Evolutionary conservation across 1,140 invertebrate species (phyloP).

Genomic region (Brachionus plicatilis): DNA sequence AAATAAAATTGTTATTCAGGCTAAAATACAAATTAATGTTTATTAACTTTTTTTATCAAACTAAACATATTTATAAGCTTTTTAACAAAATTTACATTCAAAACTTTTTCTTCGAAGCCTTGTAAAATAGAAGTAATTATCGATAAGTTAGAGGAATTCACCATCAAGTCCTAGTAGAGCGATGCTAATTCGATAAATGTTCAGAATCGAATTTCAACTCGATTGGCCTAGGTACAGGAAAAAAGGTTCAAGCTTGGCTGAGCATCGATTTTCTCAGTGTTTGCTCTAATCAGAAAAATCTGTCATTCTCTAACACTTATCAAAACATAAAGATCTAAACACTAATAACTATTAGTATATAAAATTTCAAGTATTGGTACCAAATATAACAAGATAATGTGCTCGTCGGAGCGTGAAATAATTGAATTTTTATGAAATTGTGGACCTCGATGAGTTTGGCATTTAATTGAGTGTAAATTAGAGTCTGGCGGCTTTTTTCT

Average conservation of each 20-base stretch:
- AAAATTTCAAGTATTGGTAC: neutral
- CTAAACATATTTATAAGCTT: neutral
- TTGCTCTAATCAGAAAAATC: conserved; percentile 22
- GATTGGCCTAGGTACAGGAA: neutral
- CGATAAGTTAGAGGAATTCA: neutral
- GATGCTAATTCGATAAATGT: conserved; percentile 5
- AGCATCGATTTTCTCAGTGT: neutral
- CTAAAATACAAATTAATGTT: neutral
- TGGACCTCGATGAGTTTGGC: neutral
- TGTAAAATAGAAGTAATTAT: neutral
- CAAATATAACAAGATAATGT: conserved; percentile 6
- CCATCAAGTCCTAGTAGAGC: neutral
- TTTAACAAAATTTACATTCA: neutral
- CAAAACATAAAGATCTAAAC: neutral
- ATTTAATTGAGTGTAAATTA: conserved; percentile 26
- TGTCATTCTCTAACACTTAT: conserved; percentile 5
- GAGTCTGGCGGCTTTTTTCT: neutral
- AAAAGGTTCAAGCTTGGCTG: neutral
- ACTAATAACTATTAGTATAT: neutral
- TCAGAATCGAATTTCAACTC: neutral
- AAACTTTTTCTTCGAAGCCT: neutral
- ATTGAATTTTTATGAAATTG: neutral
- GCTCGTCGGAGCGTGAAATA: neutral
- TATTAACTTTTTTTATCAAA: neutral
- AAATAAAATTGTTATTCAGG: neutral